These are phyloP conservation scores for Ericerus pela DNA, from an alignment of 1,140 invertebrate species.

Conservation along the genomic window DNA sequence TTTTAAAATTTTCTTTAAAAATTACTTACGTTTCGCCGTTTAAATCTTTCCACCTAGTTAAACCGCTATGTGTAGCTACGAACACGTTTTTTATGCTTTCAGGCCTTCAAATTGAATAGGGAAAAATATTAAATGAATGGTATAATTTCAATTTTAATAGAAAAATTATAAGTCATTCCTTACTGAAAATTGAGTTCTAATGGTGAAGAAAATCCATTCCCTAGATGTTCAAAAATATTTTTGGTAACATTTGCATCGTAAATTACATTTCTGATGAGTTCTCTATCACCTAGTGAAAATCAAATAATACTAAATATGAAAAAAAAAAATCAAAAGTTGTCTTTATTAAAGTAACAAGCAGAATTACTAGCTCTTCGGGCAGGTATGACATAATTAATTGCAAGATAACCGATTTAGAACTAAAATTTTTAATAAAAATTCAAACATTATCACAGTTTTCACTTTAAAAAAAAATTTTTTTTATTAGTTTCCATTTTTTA, in stretches of 20 bases:
- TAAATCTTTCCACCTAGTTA: conserved; percentile 74
- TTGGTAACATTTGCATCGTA: conserved; percentile 75
- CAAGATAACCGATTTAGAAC: no score
- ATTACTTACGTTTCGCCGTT: conserved; percentile 24
- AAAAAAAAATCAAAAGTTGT: neutral
- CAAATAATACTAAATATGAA: neutral
- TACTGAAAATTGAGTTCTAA: neutral
- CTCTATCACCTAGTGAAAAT: conserved; percentile 53
- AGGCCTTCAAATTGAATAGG: conserved; percentile 38
- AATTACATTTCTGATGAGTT: conserved; percentile 63
- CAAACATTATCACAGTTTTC: no score
- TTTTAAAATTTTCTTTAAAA: neutral
- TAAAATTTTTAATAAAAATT: no score
- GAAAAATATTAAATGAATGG: neutral
- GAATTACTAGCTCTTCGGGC: no score
- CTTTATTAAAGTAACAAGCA: neutral
- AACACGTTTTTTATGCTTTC: conserved; percentile 73
- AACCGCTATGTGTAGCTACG: conserved; percentile 72
- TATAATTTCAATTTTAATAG: neutral
- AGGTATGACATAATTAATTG: no score
- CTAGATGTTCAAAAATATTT: conserved; percentile 41
- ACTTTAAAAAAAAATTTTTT: no score
- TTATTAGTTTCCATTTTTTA: no score
- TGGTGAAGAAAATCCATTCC: neutral
- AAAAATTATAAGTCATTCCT: conserved; percentile 20